A percentile compares a stretch with the other conserved stretches of the same genome.
Conservation (phyloP, 2,888 invertebrate genomes). For the Sinodicranocentrus sp. region DNA sequence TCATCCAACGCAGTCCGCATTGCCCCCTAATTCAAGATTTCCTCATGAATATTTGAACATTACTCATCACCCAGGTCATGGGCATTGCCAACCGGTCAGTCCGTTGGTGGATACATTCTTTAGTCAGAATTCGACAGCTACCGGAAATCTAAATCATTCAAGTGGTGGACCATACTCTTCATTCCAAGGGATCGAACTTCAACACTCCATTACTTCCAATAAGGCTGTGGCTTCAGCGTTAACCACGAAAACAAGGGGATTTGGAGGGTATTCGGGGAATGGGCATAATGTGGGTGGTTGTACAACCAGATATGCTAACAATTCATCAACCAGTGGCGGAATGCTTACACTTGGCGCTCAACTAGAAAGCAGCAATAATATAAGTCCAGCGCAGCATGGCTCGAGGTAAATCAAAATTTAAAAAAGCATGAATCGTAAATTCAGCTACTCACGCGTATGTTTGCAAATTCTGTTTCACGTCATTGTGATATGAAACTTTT, state of each 20-base stretch:
- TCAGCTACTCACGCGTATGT: too few species aligned
- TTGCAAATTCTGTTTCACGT: too few species aligned
- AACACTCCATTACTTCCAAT: slow-evolving; percentile 14
- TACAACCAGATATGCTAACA: slow-evolving; percentile 23
- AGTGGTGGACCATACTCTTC: slow-evolving; percentile 44
- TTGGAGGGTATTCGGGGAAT: slow-evolving; percentile 28
- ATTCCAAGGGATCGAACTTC: slow-evolving; percentile 60
- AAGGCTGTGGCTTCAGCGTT: slow-evolving; percentile 28
- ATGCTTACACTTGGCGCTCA: background rate
- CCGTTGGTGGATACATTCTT: slow-evolving; percentile 49
- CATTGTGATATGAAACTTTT: slow-evolving; percentile 8
- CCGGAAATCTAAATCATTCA: slow-evolving; percentile 63
- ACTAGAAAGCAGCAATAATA: background rate
- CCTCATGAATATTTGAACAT: slow-evolving; percentile 50
- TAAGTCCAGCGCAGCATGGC: background rate
- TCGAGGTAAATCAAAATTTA: background rate
- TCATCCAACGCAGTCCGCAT: slow-evolving; percentile 37
- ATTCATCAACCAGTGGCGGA: background rate
- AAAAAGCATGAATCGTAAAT: too few species aligned
- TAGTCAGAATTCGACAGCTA: slow-evolving; percentile 18
- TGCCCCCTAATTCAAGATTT: slow-evolving; percentile 48
- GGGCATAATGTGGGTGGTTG: background rate
- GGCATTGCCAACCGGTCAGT: slow-evolving; percentile 58
- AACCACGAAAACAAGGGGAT: slow-evolving; percentile 7
- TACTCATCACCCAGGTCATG: slow-evolving; percentile 54